Conservation (phyloP, 1,140 invertebrate genomes). For the Scaptomyza montana region DNA sequence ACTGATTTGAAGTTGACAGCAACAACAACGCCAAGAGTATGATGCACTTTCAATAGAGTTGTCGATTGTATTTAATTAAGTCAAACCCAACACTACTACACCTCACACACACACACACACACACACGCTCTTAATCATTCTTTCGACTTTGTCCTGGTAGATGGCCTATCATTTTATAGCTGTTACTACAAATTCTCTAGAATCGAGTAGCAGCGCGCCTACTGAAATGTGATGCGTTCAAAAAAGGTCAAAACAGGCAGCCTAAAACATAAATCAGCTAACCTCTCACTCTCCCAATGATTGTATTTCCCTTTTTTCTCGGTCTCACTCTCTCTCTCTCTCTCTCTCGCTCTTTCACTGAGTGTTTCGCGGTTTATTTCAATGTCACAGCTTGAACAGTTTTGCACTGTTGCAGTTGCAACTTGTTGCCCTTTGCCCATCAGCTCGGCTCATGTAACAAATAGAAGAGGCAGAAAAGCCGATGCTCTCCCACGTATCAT, state of each 20-base stretch:
- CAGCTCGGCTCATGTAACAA: slow-evolving; percentile 5
- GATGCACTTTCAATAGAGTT: slow-evolving; percentile 58
- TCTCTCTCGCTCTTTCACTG: not conserved
- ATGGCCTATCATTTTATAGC: slow-evolving; percentile 38
- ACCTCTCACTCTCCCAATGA: not conserved
- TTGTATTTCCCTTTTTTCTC: too few relatives aligned
- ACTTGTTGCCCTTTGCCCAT: slow-evolving; percentile 37
- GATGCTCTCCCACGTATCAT: slow-evolving; percentile 2
- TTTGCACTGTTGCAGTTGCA: slow-evolving; percentile 17
- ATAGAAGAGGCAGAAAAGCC: not conserved
- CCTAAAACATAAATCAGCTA: slow-evolving; percentile 61
- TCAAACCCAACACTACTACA: slow-evolving; percentile 4
- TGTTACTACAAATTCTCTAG: slow-evolving; percentile 43
- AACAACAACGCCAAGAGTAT: not conserved
- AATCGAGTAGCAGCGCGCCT: slow-evolving; percentile 26
- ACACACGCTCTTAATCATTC: not conserved
- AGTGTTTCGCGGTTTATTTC: slow-evolving; percentile 13
- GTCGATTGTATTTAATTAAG: slow-evolving; percentile 71
- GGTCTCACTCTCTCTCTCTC: not conserved
- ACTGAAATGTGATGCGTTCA: slow-evolving; percentile 53
- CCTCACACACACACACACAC: not conserved
- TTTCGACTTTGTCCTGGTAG: slow-evolving; percentile 42
- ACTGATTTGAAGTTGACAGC: slow-evolving; percentile 56
- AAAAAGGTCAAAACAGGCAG: slow-evolving; percentile 49
- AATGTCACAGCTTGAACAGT: slow-evolving; percentile 31